Conservation (phyloP, 2,113 vertebrate species). For the Sceloporus tristichus region DNA sequence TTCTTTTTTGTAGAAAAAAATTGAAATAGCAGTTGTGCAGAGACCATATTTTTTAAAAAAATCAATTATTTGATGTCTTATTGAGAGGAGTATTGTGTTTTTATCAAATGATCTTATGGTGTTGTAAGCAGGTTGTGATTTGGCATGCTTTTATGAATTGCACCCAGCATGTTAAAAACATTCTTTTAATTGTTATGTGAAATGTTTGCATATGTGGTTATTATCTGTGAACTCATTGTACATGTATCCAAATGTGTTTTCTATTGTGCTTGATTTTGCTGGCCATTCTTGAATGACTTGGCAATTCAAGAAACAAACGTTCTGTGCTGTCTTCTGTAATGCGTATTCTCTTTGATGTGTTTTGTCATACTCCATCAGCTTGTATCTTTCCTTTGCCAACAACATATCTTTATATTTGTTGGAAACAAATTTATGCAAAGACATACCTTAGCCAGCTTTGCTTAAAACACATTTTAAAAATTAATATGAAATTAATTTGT, state of each 20-base stretch:
- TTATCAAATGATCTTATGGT: conserved; percentile 71
- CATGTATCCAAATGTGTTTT: conserved; percentile 88
- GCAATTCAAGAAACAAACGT: conserved; percentile 92
- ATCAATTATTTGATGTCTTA: conserved; percentile 63
- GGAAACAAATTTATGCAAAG: conserved; percentile 92
- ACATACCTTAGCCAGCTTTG: conserved; percentile 81
- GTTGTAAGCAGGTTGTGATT: conserved; percentile 81
- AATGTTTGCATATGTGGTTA: conserved; percentile 88
- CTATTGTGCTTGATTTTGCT: conserved; percentile 92
- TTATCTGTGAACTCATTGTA: conserved; percentile 86
- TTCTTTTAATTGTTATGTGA: conserved; percentile 86
- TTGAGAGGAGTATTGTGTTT: conserved; percentile 68
- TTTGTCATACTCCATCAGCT: conserved; percentile 83
- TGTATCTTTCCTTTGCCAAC: conserved; percentile 86
- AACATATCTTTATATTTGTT: conserved; percentile 90
- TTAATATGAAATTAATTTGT: conserved; percentile 54
- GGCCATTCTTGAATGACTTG: conserved; percentile 84
- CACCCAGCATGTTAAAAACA: conserved; percentile 88
- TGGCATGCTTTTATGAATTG: conserved; percentile 89
- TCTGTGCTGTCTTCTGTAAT: conserved; percentile 92
- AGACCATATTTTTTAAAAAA: conserved; percentile 59
- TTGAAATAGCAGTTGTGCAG: conserved; percentile 62
- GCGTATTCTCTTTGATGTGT: conserved; percentile 80
- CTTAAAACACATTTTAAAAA: conserved; percentile 64
- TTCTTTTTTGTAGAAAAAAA: conserved; percentile 60